These are phyloP conservation scores for Drosophila setosimentum DNA, from an alignment of 2,888 invertebrate species.

Conservation along the genomic window DNA sequence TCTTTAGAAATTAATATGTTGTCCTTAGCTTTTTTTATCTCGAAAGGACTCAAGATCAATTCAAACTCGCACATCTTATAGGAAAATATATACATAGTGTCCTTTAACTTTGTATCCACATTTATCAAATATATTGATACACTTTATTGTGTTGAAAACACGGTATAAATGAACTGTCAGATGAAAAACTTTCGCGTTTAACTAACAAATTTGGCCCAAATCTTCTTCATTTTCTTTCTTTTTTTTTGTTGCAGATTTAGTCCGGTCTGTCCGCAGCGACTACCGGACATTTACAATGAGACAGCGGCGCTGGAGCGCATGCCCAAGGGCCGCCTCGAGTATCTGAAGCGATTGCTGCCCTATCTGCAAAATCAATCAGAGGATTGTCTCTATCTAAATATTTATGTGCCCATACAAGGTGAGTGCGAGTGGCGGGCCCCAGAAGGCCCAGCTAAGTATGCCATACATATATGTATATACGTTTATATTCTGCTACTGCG, in stretches of 20 bases:
- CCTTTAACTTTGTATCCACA: background rate
- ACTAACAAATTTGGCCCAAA: constrained; percentile 33
- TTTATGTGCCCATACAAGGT: constrained; percentile 98
- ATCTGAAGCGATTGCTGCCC: constrained; percentile 94
- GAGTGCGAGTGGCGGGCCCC: constrained; percentile 84
- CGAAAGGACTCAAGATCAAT: background rate
- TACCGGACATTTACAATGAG: constrained; percentile 94
- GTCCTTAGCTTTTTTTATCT: background rate
- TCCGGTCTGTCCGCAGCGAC: constrained; percentile 96
- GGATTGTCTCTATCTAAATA: constrained; percentile 98
- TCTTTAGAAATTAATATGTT: background rate
- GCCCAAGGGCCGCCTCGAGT: constrained; percentile 95
- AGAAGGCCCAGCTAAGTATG: constrained; percentile 43
- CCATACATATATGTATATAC: constrained; percentile 33
- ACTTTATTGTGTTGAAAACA: background rate
- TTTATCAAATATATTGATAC: background rate
- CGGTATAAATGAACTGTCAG: constrained; percentile 22
- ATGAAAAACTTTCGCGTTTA: constrained; percentile 55
- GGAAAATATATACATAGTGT: background rate
- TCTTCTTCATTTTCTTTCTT: constrained; percentile 52
- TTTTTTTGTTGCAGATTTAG: constrained; percentile 87
- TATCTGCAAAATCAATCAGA: constrained; percentile 96
- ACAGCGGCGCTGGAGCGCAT: constrained; percentile 93
- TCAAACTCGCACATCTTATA: background rate
- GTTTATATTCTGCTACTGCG: constrained; percentile 23